Percentiles rank a stretch among this genome's conserved stretches.
phyloP scores from a whole-genome alignment of 2,888 invertebrate genomes.

The Hirudinaria manillensis region DNA sequence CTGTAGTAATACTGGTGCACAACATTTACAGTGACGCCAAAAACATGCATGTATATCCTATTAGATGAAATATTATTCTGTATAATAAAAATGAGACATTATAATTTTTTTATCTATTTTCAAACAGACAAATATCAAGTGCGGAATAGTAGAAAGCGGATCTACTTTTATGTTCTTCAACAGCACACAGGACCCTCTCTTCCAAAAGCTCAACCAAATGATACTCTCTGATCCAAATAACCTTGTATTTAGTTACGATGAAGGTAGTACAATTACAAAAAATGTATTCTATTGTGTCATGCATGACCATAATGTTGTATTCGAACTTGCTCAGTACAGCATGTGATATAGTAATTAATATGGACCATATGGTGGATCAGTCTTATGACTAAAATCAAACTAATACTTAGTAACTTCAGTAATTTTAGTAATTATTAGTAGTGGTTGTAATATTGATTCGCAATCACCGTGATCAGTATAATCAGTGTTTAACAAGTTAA shows the following conservation, averaged over 20 bases:
- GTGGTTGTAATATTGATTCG: no score
- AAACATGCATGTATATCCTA: no score
- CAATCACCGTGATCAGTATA: no score
- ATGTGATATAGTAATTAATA: no score
- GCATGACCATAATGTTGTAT: not conserved
- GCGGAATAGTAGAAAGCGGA: conserved; percentile 4
- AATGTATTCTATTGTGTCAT: no score
- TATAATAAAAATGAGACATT: not conserved
- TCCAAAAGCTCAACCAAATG: not conserved
- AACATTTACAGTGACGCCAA: no score
- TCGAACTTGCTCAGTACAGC: not conserved
- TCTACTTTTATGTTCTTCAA: conserved; percentile 19
- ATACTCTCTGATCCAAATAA: not conserved
- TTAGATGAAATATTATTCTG: not conserved
- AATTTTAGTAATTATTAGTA: no score
- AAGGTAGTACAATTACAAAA: not conserved
- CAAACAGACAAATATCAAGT: not conserved
- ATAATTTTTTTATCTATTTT: not conserved
- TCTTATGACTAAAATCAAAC: no score
- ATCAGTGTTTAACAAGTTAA: no score
- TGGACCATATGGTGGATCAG: no score
- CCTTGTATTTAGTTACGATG: not conserved
- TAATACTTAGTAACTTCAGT: no score
- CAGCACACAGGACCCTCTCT: not conserved
- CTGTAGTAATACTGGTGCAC: no score